phyloP scores from a whole-genome alignment of 2,797 vertebrate species.

The Sebastiscus tertius region DNA sequence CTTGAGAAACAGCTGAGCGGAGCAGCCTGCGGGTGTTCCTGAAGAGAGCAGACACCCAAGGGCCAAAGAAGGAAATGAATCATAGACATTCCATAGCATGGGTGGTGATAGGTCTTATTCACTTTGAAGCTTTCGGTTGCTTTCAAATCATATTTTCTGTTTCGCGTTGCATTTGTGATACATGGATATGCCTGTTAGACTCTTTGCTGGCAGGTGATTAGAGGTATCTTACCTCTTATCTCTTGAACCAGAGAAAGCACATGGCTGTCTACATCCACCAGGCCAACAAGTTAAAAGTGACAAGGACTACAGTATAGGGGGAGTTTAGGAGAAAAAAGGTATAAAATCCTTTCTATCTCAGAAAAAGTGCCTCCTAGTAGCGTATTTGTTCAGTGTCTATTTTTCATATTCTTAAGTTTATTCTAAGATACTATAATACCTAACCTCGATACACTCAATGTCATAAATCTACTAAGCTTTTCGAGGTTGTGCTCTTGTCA shows the following conservation, averaged over 20 bases:
- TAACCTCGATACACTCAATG: background rate
- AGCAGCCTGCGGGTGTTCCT: conserved; percentile 40
- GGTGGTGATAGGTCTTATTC: background rate
- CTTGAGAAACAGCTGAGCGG: conserved; percentile 51
- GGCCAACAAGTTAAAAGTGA: background rate
- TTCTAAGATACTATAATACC: background rate
- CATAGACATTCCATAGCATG: background rate
- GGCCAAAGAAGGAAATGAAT: conserved; percentile 19
- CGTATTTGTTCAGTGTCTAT: background rate
- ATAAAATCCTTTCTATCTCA: background rate
- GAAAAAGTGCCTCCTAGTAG: background rate
- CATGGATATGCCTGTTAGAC: background rate
- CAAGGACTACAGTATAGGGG: background rate
- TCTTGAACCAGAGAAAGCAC: background rate
- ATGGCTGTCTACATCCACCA: background rate
- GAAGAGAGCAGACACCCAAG: conserved; percentile 19
- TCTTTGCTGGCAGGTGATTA: background rate
- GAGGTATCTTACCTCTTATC: background rate
- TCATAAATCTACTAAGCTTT: background rate
- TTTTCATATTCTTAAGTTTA: background rate
- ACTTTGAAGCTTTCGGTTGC: background rate
- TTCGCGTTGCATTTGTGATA: background rate
- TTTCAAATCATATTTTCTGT: background rate
- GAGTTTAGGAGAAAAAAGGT: background rate
- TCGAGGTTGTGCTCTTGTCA: conserved; percentile 6